Percentiles rank a stretch among this genome's conserved stretches.
Conservation (phyloP, 1,140 invertebrate genomes). For the Drosophila baimaii region DNA sequence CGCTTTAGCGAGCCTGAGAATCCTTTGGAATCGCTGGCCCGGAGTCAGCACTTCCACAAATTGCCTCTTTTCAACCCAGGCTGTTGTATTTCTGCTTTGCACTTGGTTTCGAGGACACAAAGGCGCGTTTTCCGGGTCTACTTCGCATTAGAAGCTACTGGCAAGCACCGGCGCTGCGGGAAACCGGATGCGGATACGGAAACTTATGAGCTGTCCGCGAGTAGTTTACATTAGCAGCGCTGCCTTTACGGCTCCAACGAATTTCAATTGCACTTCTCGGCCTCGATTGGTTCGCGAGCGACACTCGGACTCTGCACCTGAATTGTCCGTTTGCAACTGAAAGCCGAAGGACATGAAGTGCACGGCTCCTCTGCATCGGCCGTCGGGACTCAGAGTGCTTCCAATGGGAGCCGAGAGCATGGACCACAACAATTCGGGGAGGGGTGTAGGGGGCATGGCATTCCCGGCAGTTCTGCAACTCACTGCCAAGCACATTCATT, state of each 20-base stretch:
- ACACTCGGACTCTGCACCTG: constrained; percentile 57
- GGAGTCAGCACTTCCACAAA: not conserved
- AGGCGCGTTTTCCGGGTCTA: not conserved
- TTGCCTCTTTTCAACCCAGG: not conserved
- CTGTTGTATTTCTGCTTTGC: not conserved
- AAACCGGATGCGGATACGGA: not conserved
- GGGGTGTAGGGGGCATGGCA: constrained; percentile 1
- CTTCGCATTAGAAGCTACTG: not conserved
- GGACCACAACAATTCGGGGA: not conserved
- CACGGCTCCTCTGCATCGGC: constrained; percentile 49
- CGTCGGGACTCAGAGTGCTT: constrained; percentile 28
- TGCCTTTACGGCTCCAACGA: constrained; percentile 1
- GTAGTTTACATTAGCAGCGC: not conserved
- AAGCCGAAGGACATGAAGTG: constrained; percentile 49
- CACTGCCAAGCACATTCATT: not conserved
- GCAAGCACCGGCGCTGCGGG: not conserved
- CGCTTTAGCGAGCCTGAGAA: not conserved
- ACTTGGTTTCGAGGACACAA: not conserved
- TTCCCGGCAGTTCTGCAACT: not conserved
- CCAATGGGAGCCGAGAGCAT: constrained; percentile 29
- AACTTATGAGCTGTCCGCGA: not conserved
- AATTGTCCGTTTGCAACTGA: constrained; percentile 77
- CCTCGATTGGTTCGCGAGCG: not conserved
- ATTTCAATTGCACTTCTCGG: constrained; percentile 3
- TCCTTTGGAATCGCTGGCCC: not conserved